phyloP scores from a whole-genome alignment of 2,113 vertebrate species.

The Sitta europaea region DNA sequence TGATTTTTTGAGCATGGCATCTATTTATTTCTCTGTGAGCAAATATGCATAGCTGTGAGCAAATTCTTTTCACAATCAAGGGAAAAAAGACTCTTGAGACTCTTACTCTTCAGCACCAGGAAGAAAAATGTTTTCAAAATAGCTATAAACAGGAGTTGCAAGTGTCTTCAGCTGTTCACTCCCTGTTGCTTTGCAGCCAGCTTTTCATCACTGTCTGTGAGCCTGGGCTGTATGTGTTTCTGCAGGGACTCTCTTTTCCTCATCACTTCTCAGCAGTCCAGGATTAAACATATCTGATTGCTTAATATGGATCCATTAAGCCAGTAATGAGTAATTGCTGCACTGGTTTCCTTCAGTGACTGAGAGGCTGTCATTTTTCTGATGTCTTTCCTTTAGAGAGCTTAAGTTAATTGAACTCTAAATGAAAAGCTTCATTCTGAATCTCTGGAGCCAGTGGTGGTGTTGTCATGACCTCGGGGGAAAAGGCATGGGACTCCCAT shows the following conservation, averaged over 20 bases:
- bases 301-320: neutral
- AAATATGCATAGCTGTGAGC: neutral
- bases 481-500: neutral
- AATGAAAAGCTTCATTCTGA: neutral
- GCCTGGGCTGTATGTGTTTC: neutral
- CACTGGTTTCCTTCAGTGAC: neutral
- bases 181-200: neutral
- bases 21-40: neutral
- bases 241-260: neutral
- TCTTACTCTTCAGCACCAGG: neutral
- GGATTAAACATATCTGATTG: slow-evolving; percentile 3
- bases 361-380: neutral
- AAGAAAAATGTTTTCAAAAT: slow-evolving; percentile 54
- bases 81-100: slow-evolving; percentile 13
- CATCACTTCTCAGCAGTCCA: slow-evolving; percentile 16
- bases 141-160: slow-evolving; percentile 12
- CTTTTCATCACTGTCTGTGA: neutral
- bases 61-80: neutral
- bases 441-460: neutral
- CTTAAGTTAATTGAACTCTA: neutral
- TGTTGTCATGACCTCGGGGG: neutral
- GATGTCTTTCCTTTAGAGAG: slow-evolving; percentile 2
- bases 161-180: slow-evolving; percentile 30
- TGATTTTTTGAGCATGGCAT: neutral
- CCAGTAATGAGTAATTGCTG: neutral